Evolutionary conservation across 1,140 invertebrate species (phyloP).

Genomic region (Drosophila fuyamai): DNA sequence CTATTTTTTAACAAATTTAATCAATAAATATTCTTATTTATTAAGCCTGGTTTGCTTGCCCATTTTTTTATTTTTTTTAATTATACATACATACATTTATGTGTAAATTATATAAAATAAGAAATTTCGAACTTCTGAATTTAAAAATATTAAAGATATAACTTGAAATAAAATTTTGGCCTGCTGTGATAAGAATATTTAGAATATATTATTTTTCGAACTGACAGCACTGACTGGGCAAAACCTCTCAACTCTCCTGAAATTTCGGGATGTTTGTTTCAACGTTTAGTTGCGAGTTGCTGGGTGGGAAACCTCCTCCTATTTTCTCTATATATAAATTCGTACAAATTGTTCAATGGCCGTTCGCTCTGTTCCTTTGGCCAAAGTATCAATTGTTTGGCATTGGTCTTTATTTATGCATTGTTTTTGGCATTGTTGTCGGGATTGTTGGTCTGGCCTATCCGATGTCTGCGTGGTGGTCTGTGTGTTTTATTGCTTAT

Average conservation of each 20-base stretch:
- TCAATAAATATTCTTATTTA: too few relatives aligned
- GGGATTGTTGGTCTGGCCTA: constrained; percentile 37
- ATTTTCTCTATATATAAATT: constrained; percentile 51
- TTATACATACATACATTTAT: too few relatives aligned
- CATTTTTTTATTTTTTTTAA: too few relatives aligned
- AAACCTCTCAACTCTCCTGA: constrained; percentile 8
- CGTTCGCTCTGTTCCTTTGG: constrained; percentile 43
- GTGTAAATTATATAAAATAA: too few relatives aligned
- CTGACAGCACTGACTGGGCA: constrained; percentile 10
- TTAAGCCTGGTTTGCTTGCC: too few relatives aligned
- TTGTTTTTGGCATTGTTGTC: constrained; percentile 47
- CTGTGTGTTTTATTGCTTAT: constrained; percentile 76
- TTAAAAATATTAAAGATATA: too few relatives aligned
- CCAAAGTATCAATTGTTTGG: constrained; percentile 75
- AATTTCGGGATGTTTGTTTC: constrained; percentile 65
- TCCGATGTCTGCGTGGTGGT: constrained; percentile 58
- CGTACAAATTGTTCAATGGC: constrained; percentile 69
- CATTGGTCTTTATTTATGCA: constrained; percentile 75
- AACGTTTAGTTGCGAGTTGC: constrained; percentile 40
- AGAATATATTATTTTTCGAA: too few relatives aligned
- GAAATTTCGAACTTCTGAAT: too few relatives aligned
- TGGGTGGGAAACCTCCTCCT: constrained; percentile 12
- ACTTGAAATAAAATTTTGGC: too few relatives aligned
- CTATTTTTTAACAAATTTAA: neutral
- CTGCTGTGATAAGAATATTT: too few relatives aligned